phyloP scores from a whole-genome alignment of 2,797 vertebrate genomes.

The Alcedo atthis region DNA sequence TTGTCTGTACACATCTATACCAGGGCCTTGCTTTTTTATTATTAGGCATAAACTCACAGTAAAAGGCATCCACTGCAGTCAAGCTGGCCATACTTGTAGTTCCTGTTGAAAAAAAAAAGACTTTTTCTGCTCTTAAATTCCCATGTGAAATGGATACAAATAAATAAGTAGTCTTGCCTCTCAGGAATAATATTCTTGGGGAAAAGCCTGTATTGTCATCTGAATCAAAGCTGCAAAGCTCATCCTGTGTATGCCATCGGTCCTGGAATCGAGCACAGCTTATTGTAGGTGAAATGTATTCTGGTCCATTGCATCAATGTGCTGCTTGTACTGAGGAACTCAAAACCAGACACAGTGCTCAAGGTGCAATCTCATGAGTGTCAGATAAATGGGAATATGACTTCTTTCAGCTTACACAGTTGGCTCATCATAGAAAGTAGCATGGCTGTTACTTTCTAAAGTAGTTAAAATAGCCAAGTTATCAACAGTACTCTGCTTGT shows the following conservation, averaged over 20 bases:
- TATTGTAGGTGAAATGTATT: neutral
- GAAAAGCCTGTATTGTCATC: neutral
- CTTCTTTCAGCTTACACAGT: neutral
- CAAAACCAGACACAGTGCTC: neutral
- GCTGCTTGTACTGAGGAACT: neutral
- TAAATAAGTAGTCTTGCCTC: neutral
- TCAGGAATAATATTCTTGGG: neutral
- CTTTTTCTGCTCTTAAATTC: slow-evolving; percentile 19
- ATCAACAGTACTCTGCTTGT: neutral
- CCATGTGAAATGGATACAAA: neutral
- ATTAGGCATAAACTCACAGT: neutral
- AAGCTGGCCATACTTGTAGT: neutral
- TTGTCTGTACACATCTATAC: neutral
- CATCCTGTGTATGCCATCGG: neutral
- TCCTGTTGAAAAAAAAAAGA: neutral
- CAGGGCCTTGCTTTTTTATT: neutral
- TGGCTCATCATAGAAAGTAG: neutral
- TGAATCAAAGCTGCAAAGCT: neutral
- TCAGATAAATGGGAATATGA: neutral
- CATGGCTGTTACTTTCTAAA: neutral
- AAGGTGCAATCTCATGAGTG: neutral
- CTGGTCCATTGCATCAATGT: neutral
- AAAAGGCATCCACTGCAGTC: neutral
- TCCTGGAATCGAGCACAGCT: neutral
- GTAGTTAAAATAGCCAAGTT: neutral